These are phyloP conservation scores for Podilymbus podiceps DNA, from an alignment of 2,113 vertebrate genomes.

Conservation along the genomic window DNA sequence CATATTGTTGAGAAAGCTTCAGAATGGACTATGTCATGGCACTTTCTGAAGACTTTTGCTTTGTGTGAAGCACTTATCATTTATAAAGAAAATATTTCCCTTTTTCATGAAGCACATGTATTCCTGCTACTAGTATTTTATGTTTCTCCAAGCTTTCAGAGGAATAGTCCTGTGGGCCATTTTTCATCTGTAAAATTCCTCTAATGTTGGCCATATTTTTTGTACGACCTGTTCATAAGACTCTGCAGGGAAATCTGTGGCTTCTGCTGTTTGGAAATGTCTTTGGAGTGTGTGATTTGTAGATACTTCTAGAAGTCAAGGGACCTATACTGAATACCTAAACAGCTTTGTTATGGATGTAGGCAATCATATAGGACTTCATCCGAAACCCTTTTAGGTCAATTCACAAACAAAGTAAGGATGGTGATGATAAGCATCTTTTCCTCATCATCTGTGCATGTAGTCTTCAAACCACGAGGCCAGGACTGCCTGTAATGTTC, in stretches of 20 bases:
- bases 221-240: not conserved
- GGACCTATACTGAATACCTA: not conserved
- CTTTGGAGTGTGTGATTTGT: not conserved
- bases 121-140: not conserved
- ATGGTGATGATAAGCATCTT: not conserved
- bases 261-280: not conserved
- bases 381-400: not conserved
- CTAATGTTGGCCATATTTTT: not conserved
- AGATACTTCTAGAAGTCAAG: not conserved
- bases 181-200: not conserved
- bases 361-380: not conserved
- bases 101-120: not conserved
- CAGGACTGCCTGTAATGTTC: not conserved
- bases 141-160: not conserved
- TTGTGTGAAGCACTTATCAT: not conserved
- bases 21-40: not conserved
- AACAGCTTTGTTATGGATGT: not conserved
- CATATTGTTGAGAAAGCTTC: not conserved
- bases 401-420: not conserved
- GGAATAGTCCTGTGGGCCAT: not conserved
- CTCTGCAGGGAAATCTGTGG: not conserved
- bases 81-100: not conserved
- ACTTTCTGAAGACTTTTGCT: not conserved
- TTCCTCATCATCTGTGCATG: not conserved
- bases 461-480: not conserved